Evolutionary conservation across 2,797 vertebrate species (phyloP), one percentile per base, ranked within the genome.

Genomic region (Psittacula derbiana): DNA sequence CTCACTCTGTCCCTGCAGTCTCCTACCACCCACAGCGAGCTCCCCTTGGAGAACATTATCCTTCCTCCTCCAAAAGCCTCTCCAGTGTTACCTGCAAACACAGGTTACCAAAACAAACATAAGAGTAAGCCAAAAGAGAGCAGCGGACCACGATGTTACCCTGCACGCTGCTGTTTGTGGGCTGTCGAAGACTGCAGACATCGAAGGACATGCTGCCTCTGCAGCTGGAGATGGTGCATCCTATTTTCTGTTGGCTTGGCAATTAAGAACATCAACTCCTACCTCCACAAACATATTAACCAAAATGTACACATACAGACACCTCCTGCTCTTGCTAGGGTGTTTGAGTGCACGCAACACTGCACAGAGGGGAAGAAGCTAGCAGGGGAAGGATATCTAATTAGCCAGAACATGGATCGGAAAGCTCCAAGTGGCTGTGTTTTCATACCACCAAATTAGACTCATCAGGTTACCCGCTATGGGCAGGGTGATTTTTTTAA

Each of bases 401-500:
- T 94, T 91, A 95, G 67, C 65, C 81, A 95, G 88, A 94, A 88
- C 92, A 55, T 0, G 67, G 67, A 52, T 5, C 5, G 41, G 67
- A 74, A 93, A 67, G 50, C 86, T 87, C 83, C n/a, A 11, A 84
- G 88, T 58, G 89, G 24, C 27, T 81, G 43, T 92, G 96, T 96
- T 96, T 96, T 89, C 92, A n/a, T 71, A 94, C 43, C 92, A 85
- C 87, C 87, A 85, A 93, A 95, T 96, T 91, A 94, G 86, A 47
- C 80, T 89, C 88, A 93, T 90, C 94, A 85, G 80, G 88, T 87
- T 92, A 47, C 62, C 86, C 3, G 0, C 86, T 71, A 67, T 17
- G 90, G 92, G 88, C 86, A 91, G 60, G 55, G 82, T 62, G 89
- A 81, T 88, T 83, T 91, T 83, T 83, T 78, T 21, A 89, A 96